Base-by-base conservation (phyloP, 1,140 invertebrate genomes). In the Macrobrachium rosenbergii region DNA sequence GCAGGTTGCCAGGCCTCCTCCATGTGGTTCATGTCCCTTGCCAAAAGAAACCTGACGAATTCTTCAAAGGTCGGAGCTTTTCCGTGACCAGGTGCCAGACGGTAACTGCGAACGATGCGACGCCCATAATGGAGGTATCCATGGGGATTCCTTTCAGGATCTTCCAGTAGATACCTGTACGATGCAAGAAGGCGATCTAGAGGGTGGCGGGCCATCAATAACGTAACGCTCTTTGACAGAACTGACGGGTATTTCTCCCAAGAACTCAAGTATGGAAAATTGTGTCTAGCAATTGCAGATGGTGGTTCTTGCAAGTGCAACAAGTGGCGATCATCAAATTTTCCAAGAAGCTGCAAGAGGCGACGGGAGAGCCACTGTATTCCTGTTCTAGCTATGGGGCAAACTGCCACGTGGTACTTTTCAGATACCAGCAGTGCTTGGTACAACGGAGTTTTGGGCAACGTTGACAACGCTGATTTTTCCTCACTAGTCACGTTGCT, bases 171-270 rank as follows among this genome's bases (percentile, higher is more conserved):
- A 17, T 83, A 81, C 19, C 88, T 83, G 78, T 86, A 89, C 63
- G 84, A 89, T 10, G 84, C 80, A 21, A 89, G 62, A 16, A 89
- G 72, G 7, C 88, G 79, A 23, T 89, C 88, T n/a, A 89, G 62
- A 2, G 88, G 88, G 63, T 89, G 88, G 10, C 88, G 83, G 16
- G 82, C 88, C 80, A 89, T 80, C 23, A 89, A 45, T 16, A 89
- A 72, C 12, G 75, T 89, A 11, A 83, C 62, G 11, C 79, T 83
- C 21, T 89, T 81, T 16, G 75, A 59, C 63, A 89, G 52, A 3
- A 89, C 79, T 21, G 62, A 45, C 2, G 88, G 83, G 52, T 89
- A 89, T n/a, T 83, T 81, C 28, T 89, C 88, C 88, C 88, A 89
- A 16, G 88, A 89, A 21, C 80, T 86, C 52, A 89, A 60, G 76